These are phyloP conservation scores for Epinotia ramella DNA, from an alignment of 2,888 invertebrate species.

Conservation along the genomic window DNA sequence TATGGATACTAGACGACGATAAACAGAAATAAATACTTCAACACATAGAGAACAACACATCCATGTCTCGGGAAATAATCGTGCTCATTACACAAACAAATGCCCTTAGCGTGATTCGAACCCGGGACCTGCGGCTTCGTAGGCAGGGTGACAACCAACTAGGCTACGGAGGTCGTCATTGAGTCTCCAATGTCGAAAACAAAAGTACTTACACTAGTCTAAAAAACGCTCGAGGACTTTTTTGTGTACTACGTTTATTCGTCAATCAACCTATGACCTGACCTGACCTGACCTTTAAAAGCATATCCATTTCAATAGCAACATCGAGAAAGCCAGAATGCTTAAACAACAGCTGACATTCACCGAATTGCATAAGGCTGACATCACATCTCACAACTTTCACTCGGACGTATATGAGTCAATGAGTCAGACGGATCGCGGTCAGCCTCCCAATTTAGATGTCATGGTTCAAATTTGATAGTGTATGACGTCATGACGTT, in stretches of 20 bases:
- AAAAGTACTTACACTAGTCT: too few relatives aligned
- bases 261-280: background rate
- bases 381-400: conserved; percentile 21
- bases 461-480: conserved; percentile 27
- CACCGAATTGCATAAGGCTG: conserved; percentile 22
- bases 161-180: too few relatives aligned
- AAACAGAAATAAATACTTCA: too few relatives aligned
- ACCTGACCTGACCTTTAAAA: conserved; percentile 11
- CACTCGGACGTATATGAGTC: conserved; percentile 15
- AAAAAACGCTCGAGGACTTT: too few relatives aligned
- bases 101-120: too few relatives aligned
- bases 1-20: too few relatives aligned
- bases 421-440: conserved; percentile 31
- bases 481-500: conserved; percentile 7
- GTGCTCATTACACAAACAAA: too few relatives aligned
- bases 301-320: background rate
- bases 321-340: conserved; percentile 1
- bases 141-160: too few relatives aligned
- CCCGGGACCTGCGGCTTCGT: too few relatives aligned
- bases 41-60: too few relatives aligned
- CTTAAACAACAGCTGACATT: conserved; percentile 22
- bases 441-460: conserved; percentile 22
- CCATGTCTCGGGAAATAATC: too few relatives aligned
- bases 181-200: too few relatives aligned
- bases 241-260: background rate